Evolutionary conservation across 1,140 invertebrate genomes (phyloP), one percentile per base, ranked within the genome.

Genomic region (Dendroctonus ponderosae): DNA sequence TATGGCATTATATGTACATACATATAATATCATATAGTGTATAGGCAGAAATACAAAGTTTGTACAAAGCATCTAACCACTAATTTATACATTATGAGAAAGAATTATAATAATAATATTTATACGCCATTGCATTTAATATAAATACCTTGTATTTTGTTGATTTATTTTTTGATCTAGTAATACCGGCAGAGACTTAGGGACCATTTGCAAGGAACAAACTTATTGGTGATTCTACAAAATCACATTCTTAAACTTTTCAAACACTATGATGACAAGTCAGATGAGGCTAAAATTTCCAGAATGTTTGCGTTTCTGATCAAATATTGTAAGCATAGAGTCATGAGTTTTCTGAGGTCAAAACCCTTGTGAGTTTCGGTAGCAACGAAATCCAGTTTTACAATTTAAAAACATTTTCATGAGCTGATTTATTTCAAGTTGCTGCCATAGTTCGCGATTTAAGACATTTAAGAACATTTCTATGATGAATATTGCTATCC

Each of bases 11-110:
- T 57, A 57, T 58, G n/a, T 56, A 38, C 56, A n/a, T n/a, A n/a
- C n/a, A 56, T 53, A n/a, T 58, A 66, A 38, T 37, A 56, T n/a
- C 39, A n/a, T 66, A 66, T 58, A 39, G 49, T 66, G 50, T 40
- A 66, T 51, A 66, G 58, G 11, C 26, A 15, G 63, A 66, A 66
- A 66, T 50, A 58, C 54, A 57, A 66, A 49, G 54, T 50, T 50
- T 42, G 48, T 42, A 42, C 54, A 26, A 12, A 0, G 5, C 26
- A 26, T 51, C 14, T 15, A 26, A 50, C 37, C 15, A 48, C 49
- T 56, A 64, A 9, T 62, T 62, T 52, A 42, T 62, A 52, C 58
- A 61, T 37, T 58, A 58, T 58, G 43, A 14, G 46, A 58, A 58
- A 37, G 12, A 51, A 38, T 61, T 39, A 50, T 51, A 62, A 53